These are phyloP conservation scores for Gobiocypris rarus DNA, from an alignment of 2,113 vertebrate species.

Conservation along the genomic window DNA sequence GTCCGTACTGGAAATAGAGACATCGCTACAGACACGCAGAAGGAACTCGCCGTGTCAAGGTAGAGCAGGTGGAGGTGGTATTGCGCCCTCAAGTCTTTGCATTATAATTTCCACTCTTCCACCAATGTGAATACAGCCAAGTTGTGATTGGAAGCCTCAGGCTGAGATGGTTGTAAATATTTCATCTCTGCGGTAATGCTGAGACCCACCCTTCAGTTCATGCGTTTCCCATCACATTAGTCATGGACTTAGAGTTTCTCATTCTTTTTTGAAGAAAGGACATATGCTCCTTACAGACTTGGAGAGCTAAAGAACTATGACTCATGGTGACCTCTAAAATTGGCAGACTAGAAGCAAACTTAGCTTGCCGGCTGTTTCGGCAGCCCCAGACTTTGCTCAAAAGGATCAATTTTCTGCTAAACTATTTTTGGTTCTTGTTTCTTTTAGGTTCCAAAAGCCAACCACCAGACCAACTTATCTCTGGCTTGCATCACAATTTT, in stretches of 20 bases:
- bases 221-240: slow-evolving; percentile 65
- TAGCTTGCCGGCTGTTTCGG: background rate
- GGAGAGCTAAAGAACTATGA: slow-evolving; percentile 8
- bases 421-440: slow-evolving; percentile 2
- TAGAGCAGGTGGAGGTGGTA: slow-evolving; percentile 51
- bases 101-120: slow-evolving; percentile 35
- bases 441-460: slow-evolving; percentile 57
- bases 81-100: background rate
- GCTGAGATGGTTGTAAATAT: slow-evolving; percentile 69
- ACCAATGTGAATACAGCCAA: slow-evolving; percentile 43
- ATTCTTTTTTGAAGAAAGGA: slow-evolving; percentile 10
- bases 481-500: slow-evolving; percentile 55
- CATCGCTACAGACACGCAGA: slow-evolving; percentile 61
- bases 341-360: slow-evolving; percentile 18
- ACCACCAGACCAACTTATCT: slow-evolving; percentile 2
- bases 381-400: background rate
- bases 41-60: slow-evolving; percentile 72
- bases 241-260: slow-evolving; percentile 21
- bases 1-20: slow-evolving; percentile 66
- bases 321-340: slow-evolving; percentile 24
- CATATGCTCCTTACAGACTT: slow-evolving; percentile 25
- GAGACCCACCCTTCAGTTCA: slow-evolving; percentile 74
- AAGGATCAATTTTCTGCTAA: background rate
- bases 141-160: slow-evolving; percentile 60
- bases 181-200: slow-evolving; percentile 69